These are phyloP conservation scores for Odocoileus hemionus DNA, from an alignment of 2,113 vertebrate genomes.

Conservation along the genomic window DNA sequence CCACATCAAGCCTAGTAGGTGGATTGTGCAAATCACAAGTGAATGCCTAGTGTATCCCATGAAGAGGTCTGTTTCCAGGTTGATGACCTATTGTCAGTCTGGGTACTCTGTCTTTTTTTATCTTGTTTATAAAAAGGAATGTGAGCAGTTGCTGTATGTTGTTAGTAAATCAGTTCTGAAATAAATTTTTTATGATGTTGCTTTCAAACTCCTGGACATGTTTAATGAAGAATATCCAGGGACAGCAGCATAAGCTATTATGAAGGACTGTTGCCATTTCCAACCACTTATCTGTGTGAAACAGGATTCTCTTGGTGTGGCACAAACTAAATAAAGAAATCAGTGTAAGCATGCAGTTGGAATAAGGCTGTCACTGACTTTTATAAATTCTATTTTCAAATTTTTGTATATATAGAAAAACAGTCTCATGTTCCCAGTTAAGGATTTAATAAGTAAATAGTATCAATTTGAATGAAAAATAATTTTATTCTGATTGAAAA, in stretches of 20 bases:
- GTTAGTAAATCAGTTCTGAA: neutral
- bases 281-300: neutral
- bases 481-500: slow-evolving; percentile 23
- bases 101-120: neutral
- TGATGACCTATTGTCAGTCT: neutral
- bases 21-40: neutral
- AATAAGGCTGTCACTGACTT: neutral
- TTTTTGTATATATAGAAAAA: neutral
- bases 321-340: neutral
- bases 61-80: neutral
- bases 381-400: neutral
- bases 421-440: neutral
- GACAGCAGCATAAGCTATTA: neutral
- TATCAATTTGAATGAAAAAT: neutral
- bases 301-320: neutral
- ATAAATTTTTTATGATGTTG: neutral
- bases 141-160: neutral
- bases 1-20: neutral
- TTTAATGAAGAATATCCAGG: neutral
- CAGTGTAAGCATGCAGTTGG: neutral
- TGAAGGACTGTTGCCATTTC: neutral
- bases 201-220: neutral
- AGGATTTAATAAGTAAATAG: neutral
- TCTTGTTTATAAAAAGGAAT: neutral
- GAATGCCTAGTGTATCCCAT: neutral